Conservation (phyloP, 2,113 vertebrate genomes). For the Indicator indicator region DNA sequence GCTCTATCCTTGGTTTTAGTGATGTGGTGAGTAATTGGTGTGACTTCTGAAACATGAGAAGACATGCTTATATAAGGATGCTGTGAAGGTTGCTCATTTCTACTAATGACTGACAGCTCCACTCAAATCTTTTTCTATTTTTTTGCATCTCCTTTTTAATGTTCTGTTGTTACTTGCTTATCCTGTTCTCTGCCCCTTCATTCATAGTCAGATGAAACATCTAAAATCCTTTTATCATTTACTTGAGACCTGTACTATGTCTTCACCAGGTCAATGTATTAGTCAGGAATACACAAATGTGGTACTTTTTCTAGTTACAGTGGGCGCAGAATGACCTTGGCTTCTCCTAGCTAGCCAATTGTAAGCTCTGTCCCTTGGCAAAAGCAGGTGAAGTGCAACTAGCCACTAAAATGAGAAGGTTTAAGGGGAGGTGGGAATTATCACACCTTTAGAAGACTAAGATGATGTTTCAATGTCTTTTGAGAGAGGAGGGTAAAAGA, state of each 20-base stretch:
- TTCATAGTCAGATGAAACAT: not conserved
- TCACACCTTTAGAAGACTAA: not conserved
- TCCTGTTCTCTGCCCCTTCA: not conserved
- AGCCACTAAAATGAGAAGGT: not conserved
- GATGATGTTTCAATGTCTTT: not conserved
- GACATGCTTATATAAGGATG: fast-evolving
- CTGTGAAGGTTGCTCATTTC: not conserved
- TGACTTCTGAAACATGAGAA: not conserved
- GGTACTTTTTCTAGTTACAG: not conserved
- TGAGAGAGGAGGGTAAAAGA: not conserved
- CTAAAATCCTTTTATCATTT: not conserved
- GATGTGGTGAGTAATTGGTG: not conserved
- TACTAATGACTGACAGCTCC: not conserved
- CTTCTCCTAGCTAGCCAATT: not conserved
- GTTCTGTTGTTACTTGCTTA: not conserved
- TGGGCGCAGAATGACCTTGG: not conserved
- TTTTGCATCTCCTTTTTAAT: not conserved
- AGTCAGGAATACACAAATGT: not conserved
- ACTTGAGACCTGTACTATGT: not conserved
- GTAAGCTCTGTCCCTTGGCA: not conserved
- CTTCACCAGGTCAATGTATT: not conserved
- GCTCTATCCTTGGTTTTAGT: not conserved
- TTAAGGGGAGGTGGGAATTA: not conserved
- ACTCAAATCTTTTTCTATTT: not conserved
- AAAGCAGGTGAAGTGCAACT: not conserved